A percentile compares a stretch with the other conserved stretches of the same genome.
phyloP scores from a whole-genome alignment of 2,888 invertebrate species.

The Melinopterus prodromus region DNA sequence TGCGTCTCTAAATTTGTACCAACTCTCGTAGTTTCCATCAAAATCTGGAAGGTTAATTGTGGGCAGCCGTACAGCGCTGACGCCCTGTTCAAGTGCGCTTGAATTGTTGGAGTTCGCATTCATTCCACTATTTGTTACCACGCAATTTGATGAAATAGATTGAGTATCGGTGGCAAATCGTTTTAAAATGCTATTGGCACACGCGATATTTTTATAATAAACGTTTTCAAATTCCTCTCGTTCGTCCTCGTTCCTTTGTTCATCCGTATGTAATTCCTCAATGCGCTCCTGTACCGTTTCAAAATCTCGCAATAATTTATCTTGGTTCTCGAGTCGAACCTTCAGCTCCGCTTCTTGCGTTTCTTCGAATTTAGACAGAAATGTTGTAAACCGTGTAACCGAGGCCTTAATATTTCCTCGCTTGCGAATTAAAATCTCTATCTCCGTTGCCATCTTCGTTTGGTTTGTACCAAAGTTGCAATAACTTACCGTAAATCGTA shows the following conservation, averaged over 20 bases:
- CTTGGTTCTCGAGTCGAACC: not conserved
- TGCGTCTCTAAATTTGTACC: constrained; percentile 25
- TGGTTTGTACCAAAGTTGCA: not conserved
- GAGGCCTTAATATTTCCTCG: constrained; percentile 10
- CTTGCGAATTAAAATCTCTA: constrained; percentile 11
- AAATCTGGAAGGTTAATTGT: constrained; percentile 26
- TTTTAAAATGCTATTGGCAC: not conserved
- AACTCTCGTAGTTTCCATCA: constrained; percentile 23
- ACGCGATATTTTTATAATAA: not conserved
- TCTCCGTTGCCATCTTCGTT: not conserved
- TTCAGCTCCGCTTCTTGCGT: not conserved
- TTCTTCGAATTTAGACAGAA: not conserved
- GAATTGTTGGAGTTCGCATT: not conserved
- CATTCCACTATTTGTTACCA: not conserved
- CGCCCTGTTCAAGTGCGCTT: not conserved
- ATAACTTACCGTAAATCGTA: not conserved
- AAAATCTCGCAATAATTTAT: not conserved
- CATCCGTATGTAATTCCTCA: not conserved
- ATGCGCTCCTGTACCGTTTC: not conserved
- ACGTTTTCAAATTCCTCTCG: not conserved
- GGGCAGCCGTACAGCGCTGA: constrained; percentile 12
- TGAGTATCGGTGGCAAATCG: not conserved
- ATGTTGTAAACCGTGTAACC: constrained; percentile 14
- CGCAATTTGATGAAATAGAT: too few relatives aligned
- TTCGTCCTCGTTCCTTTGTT: not conserved